Conservation (phyloP, 92 coral and sea anemone genomes). For the Phymanthus crucifer region DNA sequence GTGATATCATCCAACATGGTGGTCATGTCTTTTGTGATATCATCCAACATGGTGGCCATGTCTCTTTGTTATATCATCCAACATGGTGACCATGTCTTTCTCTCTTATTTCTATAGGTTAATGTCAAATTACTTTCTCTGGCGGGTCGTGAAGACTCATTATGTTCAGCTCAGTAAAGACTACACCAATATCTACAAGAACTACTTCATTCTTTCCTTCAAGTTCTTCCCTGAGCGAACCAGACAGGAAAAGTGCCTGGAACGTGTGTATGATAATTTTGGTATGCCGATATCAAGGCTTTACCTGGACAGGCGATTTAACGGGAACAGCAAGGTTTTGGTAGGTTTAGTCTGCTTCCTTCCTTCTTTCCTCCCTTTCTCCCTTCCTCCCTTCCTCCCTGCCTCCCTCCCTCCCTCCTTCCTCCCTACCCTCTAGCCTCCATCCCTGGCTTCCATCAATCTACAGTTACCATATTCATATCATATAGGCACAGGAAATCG, state of each 20-base stretch:
- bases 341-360: conserved; percentile 9
- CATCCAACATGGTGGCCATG: too few relatives aligned
- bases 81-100: background rate
- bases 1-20: too few relatives aligned
- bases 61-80: background rate
- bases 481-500: conserved; percentile 62
- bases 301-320: conserved; percentile 76
- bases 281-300: conserved; percentile 66
- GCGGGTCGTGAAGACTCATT: conserved; percentile 50
- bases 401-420: too few relatives aligned
- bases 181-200: conserved; percentile 43
- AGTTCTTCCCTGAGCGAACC: conserved; percentile 39
- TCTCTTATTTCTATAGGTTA: conserved; percentile 19
- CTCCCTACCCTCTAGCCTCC: too few relatives aligned
- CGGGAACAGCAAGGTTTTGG: conserved; percentile 66
- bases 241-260: conserved; percentile 57
- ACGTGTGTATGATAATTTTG: conserved; percentile 45
- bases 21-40: too few relatives aligned
- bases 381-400: background rate
- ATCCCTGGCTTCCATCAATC: too few relatives aligned
- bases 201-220: conserved; percentile 59
- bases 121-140: conserved; percentile 67
- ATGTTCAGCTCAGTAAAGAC: conserved; percentile 38
- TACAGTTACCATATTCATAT: too few relatives aligned
- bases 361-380: background rate